Evolutionary conservation across 2,113 vertebrate species (phyloP), one percentile per base, ranked within the genome.

Genomic region (Phyllostomus discolor): DNA sequence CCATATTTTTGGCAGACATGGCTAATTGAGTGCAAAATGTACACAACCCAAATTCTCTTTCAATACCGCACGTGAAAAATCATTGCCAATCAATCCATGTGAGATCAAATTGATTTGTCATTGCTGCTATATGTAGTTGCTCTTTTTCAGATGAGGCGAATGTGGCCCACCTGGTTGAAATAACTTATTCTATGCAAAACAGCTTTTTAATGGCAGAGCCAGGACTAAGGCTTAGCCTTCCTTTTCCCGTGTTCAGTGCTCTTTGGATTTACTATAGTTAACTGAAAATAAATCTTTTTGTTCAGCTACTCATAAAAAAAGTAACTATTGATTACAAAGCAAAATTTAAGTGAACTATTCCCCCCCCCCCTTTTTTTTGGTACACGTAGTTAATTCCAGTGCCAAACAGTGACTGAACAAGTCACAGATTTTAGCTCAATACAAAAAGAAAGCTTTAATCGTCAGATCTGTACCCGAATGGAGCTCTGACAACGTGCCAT

Each of bases 41-140:
- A 91, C 12, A 52, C 19, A 79, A 26, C 50, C 41, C 41, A 84
- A 46, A 38, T 46, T 82, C 54, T 24, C n/a, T 89, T 85, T 95
- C 79, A 24, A 50, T 43, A 52, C 7, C 64, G 41, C 43, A 59
- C 2, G 19, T 20, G 59, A 33, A 33, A 86, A 95, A 33, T 66
- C 78, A 90, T 20, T 72, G 70, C 22, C 73, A 94, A 95, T 69
- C 92, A 66, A 84, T 79, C 75, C 80, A 88, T 46, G 52, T 88
- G 50, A 94, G 76, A 52, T 15, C 16, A 96, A 92, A 93, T 0
- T 73, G 82, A 93, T 33, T 91, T 88, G 67, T 57, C 78, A 38
- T 62, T 4, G 2, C 24, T 73, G 28, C 83, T 91, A 31, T 4
- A 70, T 28, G 70, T 11, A 48, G 48, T 31, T 6, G 8, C 35